These are phyloP conservation scores for Passerculus sandwichensis DNA, from an alignment of 2,797 vertebrate species.

Conservation along the genomic window DNA sequence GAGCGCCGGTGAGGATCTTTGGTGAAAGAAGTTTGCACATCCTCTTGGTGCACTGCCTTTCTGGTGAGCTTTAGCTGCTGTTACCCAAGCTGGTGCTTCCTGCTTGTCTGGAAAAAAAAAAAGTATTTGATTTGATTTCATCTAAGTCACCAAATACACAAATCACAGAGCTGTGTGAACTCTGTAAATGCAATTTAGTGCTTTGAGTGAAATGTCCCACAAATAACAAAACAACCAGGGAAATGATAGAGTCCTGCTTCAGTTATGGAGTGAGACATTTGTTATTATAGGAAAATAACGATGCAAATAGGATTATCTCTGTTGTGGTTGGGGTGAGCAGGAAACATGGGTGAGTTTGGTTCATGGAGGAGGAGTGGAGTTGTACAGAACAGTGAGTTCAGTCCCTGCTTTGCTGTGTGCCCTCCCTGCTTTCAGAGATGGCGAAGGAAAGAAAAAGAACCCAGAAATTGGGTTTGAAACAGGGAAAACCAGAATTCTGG, in stretches of 20 bases:
- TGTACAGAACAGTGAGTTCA: background rate
- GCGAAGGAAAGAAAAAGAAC: background rate
- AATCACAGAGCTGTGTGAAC: background rate
- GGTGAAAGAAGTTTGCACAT: background rate
- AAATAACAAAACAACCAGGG: background rate
- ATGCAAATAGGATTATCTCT: background rate
- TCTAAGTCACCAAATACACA: fast-evolving
- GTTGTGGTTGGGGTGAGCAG: background rate
- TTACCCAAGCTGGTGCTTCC: background rate
- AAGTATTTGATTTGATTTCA: background rate
- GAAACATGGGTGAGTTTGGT: background rate
- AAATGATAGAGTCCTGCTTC: background rate
- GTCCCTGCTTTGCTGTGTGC: background rate
- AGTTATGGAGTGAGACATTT: background rate
- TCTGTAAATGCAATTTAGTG: background rate
- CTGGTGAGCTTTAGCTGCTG: background rate
- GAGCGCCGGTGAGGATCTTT: background rate
- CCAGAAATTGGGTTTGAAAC: background rate
- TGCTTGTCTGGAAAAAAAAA: background rate
- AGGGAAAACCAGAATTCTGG: background rate
- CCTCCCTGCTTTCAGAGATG: background rate
- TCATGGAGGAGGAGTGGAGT: background rate
- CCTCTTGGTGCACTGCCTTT: background rate
- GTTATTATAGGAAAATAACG: background rate
- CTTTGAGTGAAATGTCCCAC: background rate